Percentiles rank a stretch among this genome's conserved stretches.
These are phyloP conservation scores for Psilopogon haemacephalus DNA, from an alignment of 2,113 vertebrate species.

Conservation along the genomic window DNA sequence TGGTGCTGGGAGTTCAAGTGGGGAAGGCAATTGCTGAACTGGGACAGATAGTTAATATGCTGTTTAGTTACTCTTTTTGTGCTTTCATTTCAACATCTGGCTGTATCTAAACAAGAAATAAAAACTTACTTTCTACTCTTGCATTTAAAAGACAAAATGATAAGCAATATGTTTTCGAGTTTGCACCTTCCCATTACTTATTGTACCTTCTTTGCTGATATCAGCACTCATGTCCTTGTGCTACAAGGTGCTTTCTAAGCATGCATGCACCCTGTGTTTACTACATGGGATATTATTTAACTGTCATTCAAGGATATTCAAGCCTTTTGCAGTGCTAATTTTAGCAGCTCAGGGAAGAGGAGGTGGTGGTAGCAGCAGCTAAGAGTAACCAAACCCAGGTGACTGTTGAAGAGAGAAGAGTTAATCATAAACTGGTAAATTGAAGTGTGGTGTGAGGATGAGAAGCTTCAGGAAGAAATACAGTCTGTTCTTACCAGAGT, in stretches of 20 bases:
- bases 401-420: background rate
- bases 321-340: background rate
- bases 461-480: background rate
- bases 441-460: accelerated
- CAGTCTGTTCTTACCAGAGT: background rate
- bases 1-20: background rate
- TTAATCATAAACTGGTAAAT: background rate
- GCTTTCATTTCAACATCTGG: background rate
- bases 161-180: background rate
- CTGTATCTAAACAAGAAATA: background rate
- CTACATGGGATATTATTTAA: background rate
- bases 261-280: background rate
- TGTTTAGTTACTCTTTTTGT: background rate
- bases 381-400: background rate
- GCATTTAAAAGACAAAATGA: background rate
- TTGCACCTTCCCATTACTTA: background rate
- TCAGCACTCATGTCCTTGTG: accelerated
- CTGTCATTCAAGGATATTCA: background rate
- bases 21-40: background rate
- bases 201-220: background rate
- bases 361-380: background rate
- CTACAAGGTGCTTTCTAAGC: background rate
- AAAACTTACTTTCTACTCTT: background rate
- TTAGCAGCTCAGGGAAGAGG: background rate
- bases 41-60: background rate